phyloP scores from a whole-genome alignment of 2,797 vertebrate species.

The Enteromius radiatus region DNA sequence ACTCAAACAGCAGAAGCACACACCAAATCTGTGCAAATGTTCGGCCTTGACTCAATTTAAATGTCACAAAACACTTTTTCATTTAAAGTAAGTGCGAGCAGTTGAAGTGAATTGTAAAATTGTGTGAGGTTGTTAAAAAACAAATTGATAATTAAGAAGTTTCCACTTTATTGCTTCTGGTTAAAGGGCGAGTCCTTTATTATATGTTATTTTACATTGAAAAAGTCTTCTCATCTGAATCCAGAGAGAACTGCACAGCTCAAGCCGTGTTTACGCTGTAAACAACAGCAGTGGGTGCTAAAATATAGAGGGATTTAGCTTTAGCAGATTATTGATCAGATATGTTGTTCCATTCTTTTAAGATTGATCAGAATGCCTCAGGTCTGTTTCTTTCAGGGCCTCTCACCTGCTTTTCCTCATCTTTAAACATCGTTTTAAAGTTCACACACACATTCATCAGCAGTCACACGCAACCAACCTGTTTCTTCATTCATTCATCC shows the following conservation, averaged over 20 bases:
- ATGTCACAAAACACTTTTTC: too few relatives aligned
- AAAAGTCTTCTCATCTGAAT: background rate
- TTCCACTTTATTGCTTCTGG: background rate
- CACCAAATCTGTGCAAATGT: background rate
- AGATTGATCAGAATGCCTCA: background rate
- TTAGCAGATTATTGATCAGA: constrained; percentile 1
- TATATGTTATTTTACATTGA: background rate
- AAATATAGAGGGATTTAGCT: background rate
- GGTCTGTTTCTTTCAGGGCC: background rate
- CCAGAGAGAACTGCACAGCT: background rate
- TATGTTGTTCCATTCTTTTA: background rate
- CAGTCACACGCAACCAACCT: background rate
- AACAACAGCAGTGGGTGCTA: background rate
- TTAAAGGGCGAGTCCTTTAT: background rate
- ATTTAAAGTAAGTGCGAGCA: too few relatives aligned
- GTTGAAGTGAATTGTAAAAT: background rate
- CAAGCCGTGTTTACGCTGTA: background rate
- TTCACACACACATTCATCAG: background rate
- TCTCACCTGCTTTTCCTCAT: background rate
- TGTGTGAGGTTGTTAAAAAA: background rate
- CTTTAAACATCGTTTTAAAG: background rate
- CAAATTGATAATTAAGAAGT: background rate
- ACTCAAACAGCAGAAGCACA: background rate
- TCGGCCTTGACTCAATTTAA: too few relatives aligned
- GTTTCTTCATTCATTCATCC: background rate